Evolutionary conservation across 1,140 invertebrate species (phyloP), one percentile per base, ranked within the genome.

Genomic region (Lordiphosa stackelbergi): DNA sequence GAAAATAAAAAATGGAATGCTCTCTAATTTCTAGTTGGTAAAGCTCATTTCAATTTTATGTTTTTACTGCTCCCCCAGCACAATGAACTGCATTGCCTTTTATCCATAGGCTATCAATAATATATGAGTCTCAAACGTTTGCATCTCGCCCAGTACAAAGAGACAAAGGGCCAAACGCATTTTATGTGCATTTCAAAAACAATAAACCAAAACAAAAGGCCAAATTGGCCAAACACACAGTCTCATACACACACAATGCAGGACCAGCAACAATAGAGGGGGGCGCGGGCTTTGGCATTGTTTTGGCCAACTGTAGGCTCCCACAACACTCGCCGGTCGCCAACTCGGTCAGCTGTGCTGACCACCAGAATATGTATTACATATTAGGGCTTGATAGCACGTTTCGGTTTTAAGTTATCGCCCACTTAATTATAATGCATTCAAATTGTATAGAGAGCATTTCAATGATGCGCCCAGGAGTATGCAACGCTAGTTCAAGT

Each of bases 121-220:
- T 49, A 73, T 60, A 74, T 59, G 54, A 73, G 65, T 28, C 53
- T 41, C 34, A 69, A 73, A 49, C 46, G 65, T 42, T 74, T 54
- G 64, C 54, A 63, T 53, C 43, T 46, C 43, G 43, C 43, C 43
- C 31, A 46, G 43, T 59, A 58, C 53, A 69, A 52, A 42, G 52
- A 53, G 54, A 51, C 38, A 42, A 54, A 57, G 56, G 22, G 41
- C 42, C 52, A 55, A 73, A 74, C 55, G 65, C 71, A 73, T 73
- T 73, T 73, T 69, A 73, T 73, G 71, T 74, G 71, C 47, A 73
- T 74, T 74, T 69, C 53, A 74, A 73, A 69, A 69, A 73, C 71
- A 73, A 73, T 73, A 74, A 74, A 64, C 53, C 71, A 74, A 74
- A 74, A 73, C 71, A 73, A 73, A 69, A 65, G 71, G 40, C 54